Percentiles rank a stretch among this genome's conserved stretches.
These are phyloP conservation scores for Periparus ater DNA, from an alignment of 2,797 vertebrate genomes.

Conservation along the genomic window DNA sequence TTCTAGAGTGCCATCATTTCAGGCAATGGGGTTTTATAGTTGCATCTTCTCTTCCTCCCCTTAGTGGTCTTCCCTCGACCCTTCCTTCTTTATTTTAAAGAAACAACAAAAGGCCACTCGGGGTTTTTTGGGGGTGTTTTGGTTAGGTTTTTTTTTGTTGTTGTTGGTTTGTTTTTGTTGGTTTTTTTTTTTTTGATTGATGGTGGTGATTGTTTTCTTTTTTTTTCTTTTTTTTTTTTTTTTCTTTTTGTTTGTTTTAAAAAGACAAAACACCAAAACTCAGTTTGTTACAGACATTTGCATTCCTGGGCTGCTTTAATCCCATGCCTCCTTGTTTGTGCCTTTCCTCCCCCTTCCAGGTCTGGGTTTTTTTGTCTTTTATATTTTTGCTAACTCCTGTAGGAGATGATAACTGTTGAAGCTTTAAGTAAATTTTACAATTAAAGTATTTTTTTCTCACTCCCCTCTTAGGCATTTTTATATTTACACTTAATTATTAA, in stretches of 20 bases:
- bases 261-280: background rate
- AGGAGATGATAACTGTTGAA: slow-evolving; percentile 70
- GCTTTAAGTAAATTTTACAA: slow-evolving; percentile 75
- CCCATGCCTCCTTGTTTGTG: slow-evolving; percentile 60
- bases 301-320: slow-evolving; percentile 68
- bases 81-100: background rate
- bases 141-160: background rate
- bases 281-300: slow-evolving; percentile 40
- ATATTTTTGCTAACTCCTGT: slow-evolving; percentile 63
- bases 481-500: slow-evolving; percentile 66
- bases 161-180: background rate
- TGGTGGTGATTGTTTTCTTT: background rate
- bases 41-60: slow-evolving; percentile 41
- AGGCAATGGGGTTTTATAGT: slow-evolving; percentile 65
- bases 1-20: slow-evolving; percentile 71
- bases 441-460: slow-evolving; percentile 74
- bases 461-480: slow-evolving; percentile 70
- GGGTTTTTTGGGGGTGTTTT: background rate
- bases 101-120: slow-evolving; percentile 9
- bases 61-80: background rate
- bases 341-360: slow-evolving; percentile 49
- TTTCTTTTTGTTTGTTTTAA: background rate
- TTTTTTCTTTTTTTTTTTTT: background rate
- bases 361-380: slow-evolving; percentile 62
- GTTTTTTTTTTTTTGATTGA: background rate